Percentiles rank a stretch among this genome's conserved stretches.
Conservation (phyloP, 2,113 vertebrate genomes). For the Lates calcarifer region DNA sequence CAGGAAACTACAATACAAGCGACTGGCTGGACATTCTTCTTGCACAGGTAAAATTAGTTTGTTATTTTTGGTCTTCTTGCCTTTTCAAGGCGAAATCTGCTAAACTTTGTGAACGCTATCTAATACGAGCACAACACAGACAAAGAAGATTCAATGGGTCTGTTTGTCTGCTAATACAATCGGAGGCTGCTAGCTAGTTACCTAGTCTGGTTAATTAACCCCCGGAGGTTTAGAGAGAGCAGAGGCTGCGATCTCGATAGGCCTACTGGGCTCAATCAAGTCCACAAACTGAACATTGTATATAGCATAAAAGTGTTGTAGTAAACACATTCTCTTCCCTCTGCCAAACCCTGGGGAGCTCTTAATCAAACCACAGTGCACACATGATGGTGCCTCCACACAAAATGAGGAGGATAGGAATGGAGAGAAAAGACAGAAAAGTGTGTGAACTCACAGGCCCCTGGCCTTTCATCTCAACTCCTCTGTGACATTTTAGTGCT, state of each 20-base stretch:
- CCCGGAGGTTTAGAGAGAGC: conserved; percentile 80
- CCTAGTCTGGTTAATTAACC: conserved; percentile 91
- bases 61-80: not conserved
- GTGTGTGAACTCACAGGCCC: conserved; percentile 19
- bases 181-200: conserved; percentile 74
- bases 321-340: conserved; percentile 89
- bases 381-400: conserved; percentile 58
- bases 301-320: conserved; percentile 86
- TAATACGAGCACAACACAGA: conserved; percentile 15
- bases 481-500: conserved; percentile 44
- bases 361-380: conserved; percentile 88
- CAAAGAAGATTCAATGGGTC: conserved; percentile 50
- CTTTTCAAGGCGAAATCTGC: not conserved
- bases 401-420: conserved; percentile 32
- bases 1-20: not conserved
- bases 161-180: conserved; percentile 74
- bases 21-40: conserved; percentile 11
- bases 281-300: conserved; percentile 86
- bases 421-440: conserved; percentile 42
- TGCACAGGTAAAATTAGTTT: not conserved
- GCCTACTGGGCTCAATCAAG: conserved; percentile 94
- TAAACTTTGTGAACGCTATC: conserved; percentile 54
- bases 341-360: conserved; percentile 73
- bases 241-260: conserved; percentile 86
- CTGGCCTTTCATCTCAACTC: conserved; percentile 50